Evolutionary conservation across 2,888 invertebrate genomes (phyloP).

Genomic region (Aproaerema taeniolella): DNA sequence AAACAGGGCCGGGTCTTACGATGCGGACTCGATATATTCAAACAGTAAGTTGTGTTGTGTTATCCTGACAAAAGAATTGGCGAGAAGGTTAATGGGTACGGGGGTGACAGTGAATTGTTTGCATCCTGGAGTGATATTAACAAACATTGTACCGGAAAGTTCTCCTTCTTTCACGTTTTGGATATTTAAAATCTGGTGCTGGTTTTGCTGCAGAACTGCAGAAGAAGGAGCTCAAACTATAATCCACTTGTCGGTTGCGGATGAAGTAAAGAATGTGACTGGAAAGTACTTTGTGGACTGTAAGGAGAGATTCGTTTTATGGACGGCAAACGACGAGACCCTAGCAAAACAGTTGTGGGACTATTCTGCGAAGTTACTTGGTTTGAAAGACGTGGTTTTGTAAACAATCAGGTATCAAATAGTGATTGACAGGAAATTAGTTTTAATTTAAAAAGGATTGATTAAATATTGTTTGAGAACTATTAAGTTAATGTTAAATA

Average conservation of each 20-base stretch:
- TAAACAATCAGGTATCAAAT: too few species aligned
- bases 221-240: constrained; percentile 85
- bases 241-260: constrained; percentile 81
- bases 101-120: constrained; percentile 85
- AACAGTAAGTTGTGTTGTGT: constrained; percentile 41
- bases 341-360: constrained; percentile 6
- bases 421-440: too few species aligned
- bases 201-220: constrained; percentile 70
- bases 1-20: constrained; percentile 19
- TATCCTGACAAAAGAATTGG: constrained; percentile 40
- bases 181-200: constrained; percentile 17
- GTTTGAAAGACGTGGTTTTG: neutral
- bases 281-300: constrained; percentile 87
- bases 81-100: constrained; percentile 29
- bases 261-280: constrained; percentile 79
- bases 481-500: too few species aligned
- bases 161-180: neutral
- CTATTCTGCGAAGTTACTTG: constrained; percentile 6
- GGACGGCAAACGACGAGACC: neutral
- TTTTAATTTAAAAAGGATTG: too few species aligned
- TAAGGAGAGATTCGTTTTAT: constrained; percentile 29
- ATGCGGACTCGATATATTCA: constrained; percentile 22
- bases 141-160: constrained; percentile 83
- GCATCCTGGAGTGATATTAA: constrained; percentile 87
- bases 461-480: too few species aligned